Evolutionary conservation across 2,113 vertebrate genomes (phyloP).

Genomic region (Tachuris rubrigastra): DNA sequence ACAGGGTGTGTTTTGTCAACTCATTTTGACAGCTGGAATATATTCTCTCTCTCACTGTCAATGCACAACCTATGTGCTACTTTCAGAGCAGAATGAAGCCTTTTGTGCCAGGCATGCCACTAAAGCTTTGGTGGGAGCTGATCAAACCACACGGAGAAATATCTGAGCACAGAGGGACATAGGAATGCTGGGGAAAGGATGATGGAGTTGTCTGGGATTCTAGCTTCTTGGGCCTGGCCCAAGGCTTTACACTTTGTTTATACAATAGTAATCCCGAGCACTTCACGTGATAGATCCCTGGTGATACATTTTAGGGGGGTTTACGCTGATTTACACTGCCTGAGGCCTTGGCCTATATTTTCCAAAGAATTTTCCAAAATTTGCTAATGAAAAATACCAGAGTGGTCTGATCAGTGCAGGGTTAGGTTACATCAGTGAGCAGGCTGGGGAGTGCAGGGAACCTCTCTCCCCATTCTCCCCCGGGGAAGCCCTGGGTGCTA

Average conservation of each 20-base stretch:
- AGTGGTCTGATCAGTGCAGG: neutral
- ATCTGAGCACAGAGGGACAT: neutral
- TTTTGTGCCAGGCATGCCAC: neutral
- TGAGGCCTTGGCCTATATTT: constrained; percentile 26
- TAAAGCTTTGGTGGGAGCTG: neutral
- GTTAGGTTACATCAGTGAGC: neutral
- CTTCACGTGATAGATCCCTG: constrained; percentile 23
- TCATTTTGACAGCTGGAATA: neutral
- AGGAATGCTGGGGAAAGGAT: constrained; percentile 9
- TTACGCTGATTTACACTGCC: constrained; percentile 1
- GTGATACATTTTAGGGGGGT: neutral
- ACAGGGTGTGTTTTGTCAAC: neutral
- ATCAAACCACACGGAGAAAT: neutral
- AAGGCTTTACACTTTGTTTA: constrained; percentile 47
- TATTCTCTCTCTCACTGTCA: neutral
- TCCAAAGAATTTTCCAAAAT: constrained; percentile 48
- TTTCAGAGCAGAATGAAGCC: neutral
- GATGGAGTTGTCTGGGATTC: constrained; percentile 42
- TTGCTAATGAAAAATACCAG: constrained; percentile 45
- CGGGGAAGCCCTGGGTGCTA: neutral
- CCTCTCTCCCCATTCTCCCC: neutral
- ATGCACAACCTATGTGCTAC: neutral
- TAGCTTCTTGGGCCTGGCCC: neutral
- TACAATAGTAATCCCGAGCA: constrained; percentile 12
- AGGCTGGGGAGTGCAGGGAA: neutral